Evolutionary conservation across 1,140 invertebrate genomes (phyloP).

Genomic region (Magallana angulata): DNA sequence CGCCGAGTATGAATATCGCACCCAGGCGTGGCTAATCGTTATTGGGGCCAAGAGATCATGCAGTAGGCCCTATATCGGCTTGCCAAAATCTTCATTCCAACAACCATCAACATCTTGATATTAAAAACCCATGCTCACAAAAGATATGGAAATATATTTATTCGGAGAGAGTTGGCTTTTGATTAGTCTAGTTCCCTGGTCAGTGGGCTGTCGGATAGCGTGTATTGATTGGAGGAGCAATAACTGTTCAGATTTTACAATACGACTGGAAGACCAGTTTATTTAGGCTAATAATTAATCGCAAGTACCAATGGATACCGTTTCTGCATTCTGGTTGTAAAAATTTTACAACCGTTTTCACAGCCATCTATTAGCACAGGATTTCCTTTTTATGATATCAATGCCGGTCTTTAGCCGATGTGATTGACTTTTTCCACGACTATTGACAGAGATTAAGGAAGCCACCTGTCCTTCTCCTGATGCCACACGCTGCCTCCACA

Average conservation of each 20-base stretch:
- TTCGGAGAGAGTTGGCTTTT: not conserved
- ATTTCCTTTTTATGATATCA: not conserved
- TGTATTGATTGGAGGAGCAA: not conserved
- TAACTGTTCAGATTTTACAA: not conserved
- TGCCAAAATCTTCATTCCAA: constrained; percentile 2
- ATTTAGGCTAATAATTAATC: not conserved
- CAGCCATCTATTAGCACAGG: not conserved
- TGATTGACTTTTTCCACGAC: not conserved
- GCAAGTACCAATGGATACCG: not conserved
- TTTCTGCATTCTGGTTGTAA: not conserved
- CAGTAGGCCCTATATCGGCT: not conserved
- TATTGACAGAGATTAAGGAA: not conserved
- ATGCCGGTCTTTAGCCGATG: not conserved
- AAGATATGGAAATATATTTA: constrained; percentile 23
- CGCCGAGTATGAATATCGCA: not conserved
- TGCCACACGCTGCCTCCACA: not conserved
- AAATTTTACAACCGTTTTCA: not conserved
- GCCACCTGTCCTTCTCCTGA: not conserved
- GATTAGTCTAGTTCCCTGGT: not conserved
- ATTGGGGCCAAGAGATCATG: not conserved
- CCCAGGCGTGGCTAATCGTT: not conserved
- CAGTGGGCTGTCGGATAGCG: not conserved
- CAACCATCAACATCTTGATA: constrained; percentile 13
- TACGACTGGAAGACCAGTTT: not conserved
- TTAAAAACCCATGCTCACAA: not conserved